A percentile compares a stretch with the other conserved stretches of the same genome.
phyloP scores from a whole-genome alignment of 2,113 vertebrate genomes.

The Nesospiza acunhae region DNA sequence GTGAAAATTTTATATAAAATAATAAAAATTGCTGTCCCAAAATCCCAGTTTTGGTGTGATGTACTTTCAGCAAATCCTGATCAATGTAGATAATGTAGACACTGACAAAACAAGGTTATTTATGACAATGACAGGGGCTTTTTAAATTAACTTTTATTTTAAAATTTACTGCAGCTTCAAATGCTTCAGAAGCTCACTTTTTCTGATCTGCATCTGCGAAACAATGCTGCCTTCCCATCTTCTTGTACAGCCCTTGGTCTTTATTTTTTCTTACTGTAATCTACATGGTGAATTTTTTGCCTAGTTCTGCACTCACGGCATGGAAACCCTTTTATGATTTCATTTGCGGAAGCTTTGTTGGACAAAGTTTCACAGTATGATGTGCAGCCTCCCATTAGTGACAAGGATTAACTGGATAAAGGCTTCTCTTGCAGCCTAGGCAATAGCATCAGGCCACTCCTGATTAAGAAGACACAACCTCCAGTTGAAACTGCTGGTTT shows the following conservation, averaged over 20 bases:
- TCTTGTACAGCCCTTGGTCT: background rate
- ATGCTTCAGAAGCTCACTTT: background rate
- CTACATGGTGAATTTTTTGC: background rate
- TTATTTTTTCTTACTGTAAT: background rate
- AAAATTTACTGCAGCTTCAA: background rate
- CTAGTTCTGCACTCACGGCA: background rate
- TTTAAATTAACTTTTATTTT: background rate
- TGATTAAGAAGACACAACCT: background rate
- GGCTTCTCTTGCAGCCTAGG: background rate
- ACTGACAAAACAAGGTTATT: background rate
- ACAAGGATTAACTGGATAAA: background rate
- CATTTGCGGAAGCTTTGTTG: background rate
- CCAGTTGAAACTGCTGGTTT: background rate
- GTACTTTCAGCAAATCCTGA: background rate
- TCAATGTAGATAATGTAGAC: background rate
- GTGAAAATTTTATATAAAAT: background rate
- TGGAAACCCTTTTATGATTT: background rate
- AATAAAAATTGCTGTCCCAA: background rate
- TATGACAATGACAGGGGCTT: background rate
- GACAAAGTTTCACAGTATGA: background rate
- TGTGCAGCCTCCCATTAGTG: background rate
- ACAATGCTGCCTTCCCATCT: background rate
- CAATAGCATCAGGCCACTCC: background rate
- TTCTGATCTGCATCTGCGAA: background rate
- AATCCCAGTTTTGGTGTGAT: background rate